These are phyloP conservation scores for Polypterus bichir DNA, from an alignment of 2,113 vertebrate genomes.

Conservation along the genomic window DNA sequence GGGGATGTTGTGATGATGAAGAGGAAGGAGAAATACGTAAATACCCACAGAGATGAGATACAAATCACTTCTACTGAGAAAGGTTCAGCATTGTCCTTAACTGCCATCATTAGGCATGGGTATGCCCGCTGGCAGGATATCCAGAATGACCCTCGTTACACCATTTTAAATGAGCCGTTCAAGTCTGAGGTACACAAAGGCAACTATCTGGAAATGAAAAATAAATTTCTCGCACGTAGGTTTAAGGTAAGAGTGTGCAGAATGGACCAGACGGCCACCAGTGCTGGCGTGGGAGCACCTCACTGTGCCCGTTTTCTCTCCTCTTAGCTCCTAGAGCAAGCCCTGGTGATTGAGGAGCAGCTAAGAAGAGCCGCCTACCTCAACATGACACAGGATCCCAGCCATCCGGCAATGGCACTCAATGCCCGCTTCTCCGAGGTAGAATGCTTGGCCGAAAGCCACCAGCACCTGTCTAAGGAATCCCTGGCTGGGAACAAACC, in stretches of 20 bases:
- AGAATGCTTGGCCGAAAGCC: constrained; percentile 93
- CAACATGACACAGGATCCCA: constrained; percentile 94
- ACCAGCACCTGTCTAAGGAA: constrained; percentile 97
- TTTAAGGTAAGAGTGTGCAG: constrained; percentile 60
- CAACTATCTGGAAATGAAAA: constrained; percentile 97
- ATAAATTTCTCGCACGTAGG: constrained; percentile 90
- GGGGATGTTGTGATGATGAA: no score
- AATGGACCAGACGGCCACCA: no score
- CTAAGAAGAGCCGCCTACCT: constrained; percentile 84
- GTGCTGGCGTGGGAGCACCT: neutral
- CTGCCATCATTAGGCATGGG: constrained; percentile 59
- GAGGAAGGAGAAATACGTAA: no score
- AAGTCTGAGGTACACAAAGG: constrained; percentile 91
- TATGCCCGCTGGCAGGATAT: constrained; percentile 98
- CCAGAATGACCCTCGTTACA: constrained; percentile 83
- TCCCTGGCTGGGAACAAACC: constrained; percentile 93
- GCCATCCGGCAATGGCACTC: constrained; percentile 87
- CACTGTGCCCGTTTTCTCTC: neutral
- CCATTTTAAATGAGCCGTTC: constrained; percentile 91
- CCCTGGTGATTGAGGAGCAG: constrained; percentile 95
- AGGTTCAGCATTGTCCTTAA: constrained; percentile 25
- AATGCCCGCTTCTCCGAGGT: constrained; percentile 88
- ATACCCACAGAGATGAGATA: no score
- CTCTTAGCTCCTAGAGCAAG: constrained; percentile 83
- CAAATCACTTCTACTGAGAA: neutral